These are phyloP conservation scores for Scelioninae gen. 1 DNA, from an alignment of 2,888 invertebrate genomes.

Conservation along the genomic window DNA sequence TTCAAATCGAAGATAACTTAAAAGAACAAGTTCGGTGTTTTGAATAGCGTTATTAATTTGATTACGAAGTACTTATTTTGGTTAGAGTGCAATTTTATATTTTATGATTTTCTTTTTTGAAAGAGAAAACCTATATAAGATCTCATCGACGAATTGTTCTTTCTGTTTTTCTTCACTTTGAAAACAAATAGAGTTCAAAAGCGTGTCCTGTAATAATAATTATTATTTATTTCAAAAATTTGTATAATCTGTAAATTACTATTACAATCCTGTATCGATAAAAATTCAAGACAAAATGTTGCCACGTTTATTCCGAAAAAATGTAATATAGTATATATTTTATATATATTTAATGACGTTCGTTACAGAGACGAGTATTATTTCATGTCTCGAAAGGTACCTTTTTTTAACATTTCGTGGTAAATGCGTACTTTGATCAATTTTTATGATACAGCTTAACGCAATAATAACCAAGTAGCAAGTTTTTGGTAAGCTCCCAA, in stretches of 20 bases:
- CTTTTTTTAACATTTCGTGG: slow-evolving; percentile 29
- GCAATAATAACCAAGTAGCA: slow-evolving; percentile 75
- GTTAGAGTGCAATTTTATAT: slow-evolving; percentile 25
- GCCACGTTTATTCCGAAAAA: slow-evolving; percentile 60
- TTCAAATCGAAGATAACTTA: slow-evolving; percentile 16
- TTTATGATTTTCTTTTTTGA: not conserved
- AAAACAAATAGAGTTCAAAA: slow-evolving; percentile 38
- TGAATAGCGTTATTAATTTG: slow-evolving; percentile 15
- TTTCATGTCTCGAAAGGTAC: slow-evolving; percentile 30
- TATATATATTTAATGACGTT: slow-evolving; percentile 51
- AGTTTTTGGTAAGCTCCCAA: slow-evolving; percentile 60
- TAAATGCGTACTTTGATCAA: slow-evolving; percentile 50
- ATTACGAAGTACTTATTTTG: slow-evolving; percentile 48
- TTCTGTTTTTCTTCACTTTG: slow-evolving; percentile 29
- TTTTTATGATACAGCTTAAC: slow-evolving; percentile 72
- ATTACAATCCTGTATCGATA: slow-evolving; percentile 72
- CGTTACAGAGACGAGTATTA: slow-evolving; percentile 53
- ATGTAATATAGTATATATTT: slow-evolving; percentile 48
- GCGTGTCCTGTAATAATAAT: slow-evolving; percentile 72
- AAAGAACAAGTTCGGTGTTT: slow-evolving; percentile 42
- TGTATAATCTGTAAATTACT: slow-evolving; percentile 81
- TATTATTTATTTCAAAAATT: slow-evolving; percentile 76
- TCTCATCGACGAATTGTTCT: slow-evolving; percentile 37
- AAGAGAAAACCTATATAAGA: not conserved
- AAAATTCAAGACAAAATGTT: slow-evolving; percentile 63